Conservation (phyloP, 2,888 invertebrate species). For the Rhyacophila evoluta region DNA sequence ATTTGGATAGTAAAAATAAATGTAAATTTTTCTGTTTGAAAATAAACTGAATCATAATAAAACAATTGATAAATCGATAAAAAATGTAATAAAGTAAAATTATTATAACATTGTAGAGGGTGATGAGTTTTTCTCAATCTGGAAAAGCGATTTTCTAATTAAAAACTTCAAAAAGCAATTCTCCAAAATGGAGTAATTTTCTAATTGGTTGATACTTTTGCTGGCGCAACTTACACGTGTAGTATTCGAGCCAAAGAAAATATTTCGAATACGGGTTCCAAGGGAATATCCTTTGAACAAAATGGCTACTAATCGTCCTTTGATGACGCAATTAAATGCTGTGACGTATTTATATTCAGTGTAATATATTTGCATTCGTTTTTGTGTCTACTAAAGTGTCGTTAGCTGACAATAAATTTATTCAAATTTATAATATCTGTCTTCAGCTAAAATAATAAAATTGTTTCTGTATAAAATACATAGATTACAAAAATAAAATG, state of each 20-base stretch:
- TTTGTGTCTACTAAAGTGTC: not conserved
- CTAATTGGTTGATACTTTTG: not conserved
- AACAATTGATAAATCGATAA: too few relatives aligned
- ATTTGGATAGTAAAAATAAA: too few relatives aligned
- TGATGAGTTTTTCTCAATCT: not conserved
- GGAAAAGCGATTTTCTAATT: not conserved
- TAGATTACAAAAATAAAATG: too few relatives aligned
- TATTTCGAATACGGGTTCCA: not conserved
- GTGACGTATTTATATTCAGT: not conserved
- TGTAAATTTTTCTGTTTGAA: too few relatives aligned
- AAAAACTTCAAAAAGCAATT: not conserved
- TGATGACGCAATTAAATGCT: slow-evolving; percentile 1
- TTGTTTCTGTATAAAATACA: too few relatives aligned
- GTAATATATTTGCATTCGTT: not conserved
- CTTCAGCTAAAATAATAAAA: too few relatives aligned
- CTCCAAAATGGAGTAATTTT: not conserved
- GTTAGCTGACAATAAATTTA: too few relatives aligned
- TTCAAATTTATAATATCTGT: too few relatives aligned
- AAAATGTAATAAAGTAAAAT: too few relatives aligned
- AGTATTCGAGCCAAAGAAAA: not conserved
- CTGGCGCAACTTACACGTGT: not conserved
- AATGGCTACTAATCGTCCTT: not conserved
- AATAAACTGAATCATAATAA: too few relatives aligned
- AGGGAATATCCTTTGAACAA: not conserved
- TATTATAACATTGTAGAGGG: not conserved